A percentile compares a stretch with the other conserved stretches of the same genome.
These are phyloP conservation scores for Anarrhichthys ocellatus DNA, from an alignment of 2,113 vertebrate genomes.

Conservation along the genomic window DNA sequence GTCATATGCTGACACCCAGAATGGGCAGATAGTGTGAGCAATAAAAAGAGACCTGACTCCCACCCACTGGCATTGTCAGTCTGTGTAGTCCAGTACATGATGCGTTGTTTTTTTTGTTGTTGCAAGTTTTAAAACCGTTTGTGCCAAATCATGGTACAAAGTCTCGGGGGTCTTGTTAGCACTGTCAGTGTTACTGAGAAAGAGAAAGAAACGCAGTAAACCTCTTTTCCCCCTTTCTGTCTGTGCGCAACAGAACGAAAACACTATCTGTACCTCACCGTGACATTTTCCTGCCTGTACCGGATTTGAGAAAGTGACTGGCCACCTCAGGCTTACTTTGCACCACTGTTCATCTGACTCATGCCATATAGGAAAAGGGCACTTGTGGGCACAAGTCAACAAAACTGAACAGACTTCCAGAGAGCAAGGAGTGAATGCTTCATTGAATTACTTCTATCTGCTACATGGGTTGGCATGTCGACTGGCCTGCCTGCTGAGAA, in stretches of 20 bases:
- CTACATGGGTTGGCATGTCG: slow-evolving; percentile 17
- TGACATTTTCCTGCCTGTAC: slow-evolving; percentile 31
- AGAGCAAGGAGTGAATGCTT: slow-evolving; percentile 31
- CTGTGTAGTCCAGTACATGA: neutral
- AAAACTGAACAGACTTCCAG: slow-evolving; percentile 29
- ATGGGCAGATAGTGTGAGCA: slow-evolving; percentile 26
- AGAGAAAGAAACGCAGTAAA: slow-evolving; percentile 13
- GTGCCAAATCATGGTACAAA: neutral
- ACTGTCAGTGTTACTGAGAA: slow-evolving; percentile 9
- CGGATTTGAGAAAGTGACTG: slow-evolving; percentile 20
- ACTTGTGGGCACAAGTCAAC: slow-evolving; percentile 16
- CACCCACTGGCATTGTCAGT: slow-evolving; percentile 26
- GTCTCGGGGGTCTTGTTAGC: slow-evolving; percentile 41
- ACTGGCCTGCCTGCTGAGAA: slow-evolving; percentile 11
- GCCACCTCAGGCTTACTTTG: slow-evolving; percentile 29
- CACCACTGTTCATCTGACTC: slow-evolving; percentile 20
- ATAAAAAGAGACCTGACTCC: slow-evolving; percentile 22
- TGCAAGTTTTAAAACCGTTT: slow-evolving; percentile 1
- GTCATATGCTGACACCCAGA: slow-evolving; percentile 37
- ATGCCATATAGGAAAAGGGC: slow-evolving; percentile 32
- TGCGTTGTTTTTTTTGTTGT: slow-evolving; percentile 17
- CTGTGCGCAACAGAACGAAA: neutral
- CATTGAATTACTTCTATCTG: slow-evolving; percentile 19
- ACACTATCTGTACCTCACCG: slow-evolving; percentile 4
- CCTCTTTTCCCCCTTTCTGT: slow-evolving; percentile 9